These are phyloP conservation scores for Ctenicera cuprea DNA, from an alignment of 2,888 invertebrate genomes.

Conservation along the genomic window DNA sequence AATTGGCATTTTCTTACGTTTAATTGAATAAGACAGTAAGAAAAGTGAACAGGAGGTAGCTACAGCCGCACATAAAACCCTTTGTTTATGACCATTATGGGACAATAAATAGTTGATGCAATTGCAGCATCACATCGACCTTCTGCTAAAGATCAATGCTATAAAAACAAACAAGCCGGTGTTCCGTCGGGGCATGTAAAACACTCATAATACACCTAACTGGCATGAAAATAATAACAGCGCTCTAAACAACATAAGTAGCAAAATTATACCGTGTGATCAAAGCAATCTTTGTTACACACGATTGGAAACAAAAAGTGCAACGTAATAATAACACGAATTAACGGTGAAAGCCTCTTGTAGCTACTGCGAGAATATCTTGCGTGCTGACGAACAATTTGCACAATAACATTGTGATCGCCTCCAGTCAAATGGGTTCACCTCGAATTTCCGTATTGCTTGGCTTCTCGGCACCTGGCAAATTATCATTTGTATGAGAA, in stretches of 20 bases:
- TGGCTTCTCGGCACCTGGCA: constrained; percentile 17
- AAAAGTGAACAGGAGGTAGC: constrained; percentile 11
- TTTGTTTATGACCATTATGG: constrained; percentile 17
- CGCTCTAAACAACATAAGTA: constrained; percentile 53
- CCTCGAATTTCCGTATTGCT: constrained; percentile 45
- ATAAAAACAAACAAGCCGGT: constrained; percentile 40
- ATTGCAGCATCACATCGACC: constrained; percentile 31
- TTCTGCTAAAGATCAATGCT: constrained; percentile 38
- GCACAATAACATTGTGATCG: constrained; percentile 36
- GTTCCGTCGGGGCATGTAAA: constrained; percentile 33
- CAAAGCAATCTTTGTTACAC: constrained; percentile 59
- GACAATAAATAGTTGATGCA: constrained; percentile 22
- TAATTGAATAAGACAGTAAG: background rate
- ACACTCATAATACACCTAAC: constrained; percentile 34
- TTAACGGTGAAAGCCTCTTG: constrained; percentile 53
- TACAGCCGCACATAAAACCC: constrained; percentile 8
- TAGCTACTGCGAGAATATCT: constrained; percentile 50
- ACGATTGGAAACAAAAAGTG: constrained; percentile 54
- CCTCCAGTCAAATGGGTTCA: constrained; percentile 50
- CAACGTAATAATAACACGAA: constrained; percentile 42
- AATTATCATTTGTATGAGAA: background rate
- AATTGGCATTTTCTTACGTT: background rate
- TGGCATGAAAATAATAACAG: constrained; percentile 40
- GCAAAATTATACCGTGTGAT: constrained; percentile 64
- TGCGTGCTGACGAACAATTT: constrained; percentile 51